Evolutionary conservation across 2,113 vertebrate species (phyloP), one percentile per base, ranked within the genome.

Genomic region (Gavia stellata): DNA sequence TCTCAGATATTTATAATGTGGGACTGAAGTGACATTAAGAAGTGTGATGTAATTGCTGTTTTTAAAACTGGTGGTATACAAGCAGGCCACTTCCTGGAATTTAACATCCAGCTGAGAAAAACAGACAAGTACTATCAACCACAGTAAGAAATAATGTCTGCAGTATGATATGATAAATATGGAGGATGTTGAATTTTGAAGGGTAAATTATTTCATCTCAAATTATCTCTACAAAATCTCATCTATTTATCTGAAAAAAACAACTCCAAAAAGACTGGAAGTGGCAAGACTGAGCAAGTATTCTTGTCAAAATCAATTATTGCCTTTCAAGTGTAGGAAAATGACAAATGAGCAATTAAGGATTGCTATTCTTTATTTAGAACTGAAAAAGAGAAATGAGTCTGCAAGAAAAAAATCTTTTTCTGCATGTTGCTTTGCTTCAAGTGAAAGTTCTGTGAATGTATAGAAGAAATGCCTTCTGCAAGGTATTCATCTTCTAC

Each of bases 341-440:
- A 98, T 85, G 61, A 94, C 94, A 56, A 98, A 86, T 6, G 98
- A 98, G 90, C 98, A 98, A 52, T 71, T 86, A 83, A 98, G 92
- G 36, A 94, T 65, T n/a, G 96, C 87, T 12, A 74, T 81, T 55
- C 96, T 96, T 91, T 98, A 97, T 18, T 77, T 81, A 58, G 75
- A 96, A 20, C 40, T 47, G 45, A 53, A 67, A 94, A 87, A 65
- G 44, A 79, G 10, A 18, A 96, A 78, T 78, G 59, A 82, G 23
- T 24, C 47, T 61, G 78, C 44, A 68, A 97, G 45, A 47, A 81
- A 90, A 98, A 97, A 81, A 71, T 93, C 83, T 86, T 95, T 96
- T 80, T 92, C 95, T 49, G 66, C 38, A 38, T 65, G 61, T 17
- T 97, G 90, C 50, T 94, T 96, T 50, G 92, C 91, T 96, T 97